Percentiles rank a stretch among this genome's conserved stretches.
Conservation (phyloP, 2,797 vertebrate genomes). For the Myiothlypis chrysogaster region DNA sequence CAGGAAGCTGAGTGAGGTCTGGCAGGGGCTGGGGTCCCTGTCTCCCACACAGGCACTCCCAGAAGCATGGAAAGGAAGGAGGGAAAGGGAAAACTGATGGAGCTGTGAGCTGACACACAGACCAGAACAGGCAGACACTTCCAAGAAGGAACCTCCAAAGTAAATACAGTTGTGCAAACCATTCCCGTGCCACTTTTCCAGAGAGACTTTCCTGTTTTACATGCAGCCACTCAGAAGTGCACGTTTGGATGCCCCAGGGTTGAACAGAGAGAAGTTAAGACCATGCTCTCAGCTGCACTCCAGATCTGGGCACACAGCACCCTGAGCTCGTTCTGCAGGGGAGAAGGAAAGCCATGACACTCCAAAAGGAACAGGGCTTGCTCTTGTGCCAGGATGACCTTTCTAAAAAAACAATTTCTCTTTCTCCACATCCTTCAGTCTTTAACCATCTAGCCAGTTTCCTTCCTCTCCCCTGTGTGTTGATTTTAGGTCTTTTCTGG, state of each 20-base stretch:
- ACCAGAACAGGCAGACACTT: accelerated
- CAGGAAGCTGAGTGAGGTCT: not conserved
- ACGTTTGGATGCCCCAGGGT: not conserved
- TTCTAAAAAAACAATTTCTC: not conserved
- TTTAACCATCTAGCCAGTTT: not conserved
- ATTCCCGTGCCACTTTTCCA: not conserved
- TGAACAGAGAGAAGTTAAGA: not conserved
- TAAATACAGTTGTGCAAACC: not conserved
- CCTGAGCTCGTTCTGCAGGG: accelerated
- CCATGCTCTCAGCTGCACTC: not conserved
- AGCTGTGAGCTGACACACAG: accelerated
- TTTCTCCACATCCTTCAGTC: not conserved
- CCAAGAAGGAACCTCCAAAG: not conserved
- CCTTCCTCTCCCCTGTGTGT: not conserved
- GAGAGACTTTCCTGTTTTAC: not conserved
- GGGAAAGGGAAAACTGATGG: not conserved
- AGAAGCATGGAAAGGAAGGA: not conserved
- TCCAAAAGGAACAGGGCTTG: not conserved
- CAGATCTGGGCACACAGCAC: not conserved
- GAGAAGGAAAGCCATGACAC: not conserved
- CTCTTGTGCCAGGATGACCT: not conserved
- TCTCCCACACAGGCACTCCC: not conserved
- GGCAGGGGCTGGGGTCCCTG: not conserved
- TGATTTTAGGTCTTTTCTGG: not conserved
- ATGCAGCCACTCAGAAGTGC: not conserved